Evolutionary conservation across 2,113 vertebrate species (phyloP), one percentile per base, ranked within the genome.

Genomic region (Plecotus auritus): DNA sequence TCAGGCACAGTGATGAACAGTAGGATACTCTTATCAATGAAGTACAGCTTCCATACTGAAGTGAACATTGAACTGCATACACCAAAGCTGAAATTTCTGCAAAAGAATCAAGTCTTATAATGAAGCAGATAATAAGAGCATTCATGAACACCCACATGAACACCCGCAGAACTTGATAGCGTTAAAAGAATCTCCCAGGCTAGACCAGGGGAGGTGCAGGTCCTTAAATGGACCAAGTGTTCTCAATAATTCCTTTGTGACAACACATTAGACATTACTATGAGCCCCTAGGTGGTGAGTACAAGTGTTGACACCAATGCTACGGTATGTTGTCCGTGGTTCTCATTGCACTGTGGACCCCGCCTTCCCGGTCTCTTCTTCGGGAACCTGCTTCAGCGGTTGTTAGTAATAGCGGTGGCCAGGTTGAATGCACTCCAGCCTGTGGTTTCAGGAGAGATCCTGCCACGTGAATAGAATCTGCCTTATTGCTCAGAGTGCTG

Each of bases 241-340:
- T 82, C 35, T 66, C 35, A 26, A 1, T 40, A 40, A 56, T 42
- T 56, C 17, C 67, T 70, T 32, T 42, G 49, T 9, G 56, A 64
- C 23, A 85, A 17, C 1, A 4, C 78, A 16, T 1, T 73, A 30
- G 69, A 47, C 8, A 10, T 70, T 32, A 32, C 32, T 17, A 11
- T 37, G 40, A 45, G 40, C 49, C 6, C 14, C 26, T 37, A 8
- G 22, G 9, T 3, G 11, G 16, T 1, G 49, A 54, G 45, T 1
- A 42, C 2, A 16, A 17, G 9, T 30, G 42, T 6, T 9, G 35
- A 47, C 0, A 3, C 30, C 26, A 32, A 12, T 2, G 5, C 22
- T 4, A 0, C 12, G 6, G 2, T 12, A 0, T 18, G 45, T 16
- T n/a, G 0, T 5, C 1, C 3, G 0, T 1, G 35, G 51, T 66